Evolutionary conservation across 1,140 invertebrate species (phyloP), one percentile per base, ranked within the genome.

Genomic region (Scaptomyza pallida): DNA sequence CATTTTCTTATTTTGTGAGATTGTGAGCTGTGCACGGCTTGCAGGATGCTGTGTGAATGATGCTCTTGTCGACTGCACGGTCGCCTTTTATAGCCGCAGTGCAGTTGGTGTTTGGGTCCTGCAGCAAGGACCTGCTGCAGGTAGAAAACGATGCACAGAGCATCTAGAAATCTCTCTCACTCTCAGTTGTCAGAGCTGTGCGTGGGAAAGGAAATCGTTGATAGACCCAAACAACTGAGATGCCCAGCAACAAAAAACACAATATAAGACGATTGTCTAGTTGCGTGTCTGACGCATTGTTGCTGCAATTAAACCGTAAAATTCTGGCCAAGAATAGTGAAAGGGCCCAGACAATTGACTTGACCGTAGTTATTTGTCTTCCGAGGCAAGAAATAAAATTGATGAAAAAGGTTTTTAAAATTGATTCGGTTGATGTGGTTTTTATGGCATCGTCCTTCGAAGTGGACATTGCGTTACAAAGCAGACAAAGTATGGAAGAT

Each of bases 21-120:
- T 71, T 30, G 16, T 55, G 45, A 59, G 78, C 48, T 81, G 75
- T 82, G 74, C 54, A 73, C 72, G 69, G 68, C 45, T 89, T 72
- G 82, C 83, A 88, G 83, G 78, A 89, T 88, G 78, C 82, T 89
- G 82, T 71, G 61, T 68, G 82, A 82, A 75, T 88, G 82, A 88
- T 88, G 82, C 82, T 76, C 45, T 45, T 26, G 40, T 54, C 44
- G 35, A 51, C 26, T 62, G 72, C 72, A 83, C 45, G 45, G 23
- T 62, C 33, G 65, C 47, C 78, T 88, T 88, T 88, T 88, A 88
- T 88, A 88, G 74, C 37, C 37, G 51, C 35, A 41, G 3, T 52
- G 59, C 52, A 45, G 47, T n/a, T 37, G 13, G 62, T 16, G n/a
- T 9, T 37, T 50, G 61, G 47, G 65, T 75, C 67, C 74, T 74